Base-by-base conservation (phyloP, 1,140 invertebrate genomes). In the Phymastichus coffea region DNA sequence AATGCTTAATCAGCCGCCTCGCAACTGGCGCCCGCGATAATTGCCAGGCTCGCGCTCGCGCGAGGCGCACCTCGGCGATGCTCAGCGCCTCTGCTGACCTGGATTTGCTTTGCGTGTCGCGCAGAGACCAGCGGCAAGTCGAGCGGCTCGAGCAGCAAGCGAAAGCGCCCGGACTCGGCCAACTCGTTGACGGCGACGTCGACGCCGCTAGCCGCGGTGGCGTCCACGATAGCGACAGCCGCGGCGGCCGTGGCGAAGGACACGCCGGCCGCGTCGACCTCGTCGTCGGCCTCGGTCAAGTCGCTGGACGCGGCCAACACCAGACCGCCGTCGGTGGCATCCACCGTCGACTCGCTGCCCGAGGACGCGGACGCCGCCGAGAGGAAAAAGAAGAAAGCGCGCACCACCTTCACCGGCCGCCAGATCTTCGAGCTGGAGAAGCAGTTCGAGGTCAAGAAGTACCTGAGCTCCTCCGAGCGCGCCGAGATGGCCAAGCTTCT, bases 351-450 rank as follows among this genome's bases (percentile, higher is more conserved):
- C 17, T 10, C 23, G 19, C 37, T 2, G 22, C 51, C 51, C 40
- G 57, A 60, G 8, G 83, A 83, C 23, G 80, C 84, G 17, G 83
- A 83, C 35, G 83, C 83, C 17, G 84, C 83, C 23, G 87, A 87
- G 49, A 80, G 83, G 30, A 92, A 94, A 70, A 91, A 95, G 81
- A 97, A 97, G 81, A 97, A 97, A 72, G 94, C 94, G 0, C 81
- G 95, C 61, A 97, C 95, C 14, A 97, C 94, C 0, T 97, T 97
- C 81, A 96, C 94, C 0, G 95, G 94, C 2, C 76, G 93, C 47
- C 95, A 97, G 82, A 97, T 97, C 72, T 97, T 96, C 80, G 95
- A 97, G 79, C 80, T 97, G 72, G 95, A 97, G 80, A 93, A 94
- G 74, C 89, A 95, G 79, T 97, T 97, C 74, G 95, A 97, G 79